Conservation (phyloP, 2,888 invertebrate species). For the Phyllotreta cruciferae region DNA sequence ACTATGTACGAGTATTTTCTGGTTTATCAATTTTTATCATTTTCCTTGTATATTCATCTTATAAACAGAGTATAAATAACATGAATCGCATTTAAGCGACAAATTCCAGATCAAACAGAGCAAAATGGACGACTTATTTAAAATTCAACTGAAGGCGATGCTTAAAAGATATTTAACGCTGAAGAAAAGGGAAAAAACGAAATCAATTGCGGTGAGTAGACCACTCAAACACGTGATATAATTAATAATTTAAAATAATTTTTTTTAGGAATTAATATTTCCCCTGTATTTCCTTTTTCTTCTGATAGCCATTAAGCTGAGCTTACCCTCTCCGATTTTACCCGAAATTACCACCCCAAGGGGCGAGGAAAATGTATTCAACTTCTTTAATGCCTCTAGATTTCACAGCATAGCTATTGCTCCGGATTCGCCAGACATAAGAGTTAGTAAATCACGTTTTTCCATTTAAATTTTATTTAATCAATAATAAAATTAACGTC, state of each 20-base stretch:
- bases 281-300: neutral
- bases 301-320: neutral
- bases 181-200: slow-evolving; percentile 8
- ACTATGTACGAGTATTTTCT: no score
- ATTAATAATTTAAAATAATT: neutral
- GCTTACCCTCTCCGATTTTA: neutral
- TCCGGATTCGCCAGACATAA: neutral
- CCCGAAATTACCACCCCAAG: slow-evolving; percentile 10
- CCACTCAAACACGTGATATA: neutral
- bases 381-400: neutral
- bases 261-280: slow-evolving; percentile 1
- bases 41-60: no score
- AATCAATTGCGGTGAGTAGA: slow-evolving; percentile 2
- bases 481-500: neutral
- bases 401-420: neutral
- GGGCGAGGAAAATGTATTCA: slow-evolving; percentile 3
- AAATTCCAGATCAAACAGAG: slow-evolving; percentile 21
- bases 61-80: no score
- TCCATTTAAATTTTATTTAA: neutral
- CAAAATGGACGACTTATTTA: slow-evolving; percentile 44
- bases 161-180: neutral
- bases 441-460: slow-evolving; percentile 2
- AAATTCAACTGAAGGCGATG: slow-evolving; percentile 26
- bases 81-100: no score
- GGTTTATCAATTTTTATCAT: no score